A percentile compares a stretch with the other conserved stretches of the same genome.
phyloP scores from a whole-genome alignment of 2,888 invertebrate genomes.

The Folsomia candida region DNA sequence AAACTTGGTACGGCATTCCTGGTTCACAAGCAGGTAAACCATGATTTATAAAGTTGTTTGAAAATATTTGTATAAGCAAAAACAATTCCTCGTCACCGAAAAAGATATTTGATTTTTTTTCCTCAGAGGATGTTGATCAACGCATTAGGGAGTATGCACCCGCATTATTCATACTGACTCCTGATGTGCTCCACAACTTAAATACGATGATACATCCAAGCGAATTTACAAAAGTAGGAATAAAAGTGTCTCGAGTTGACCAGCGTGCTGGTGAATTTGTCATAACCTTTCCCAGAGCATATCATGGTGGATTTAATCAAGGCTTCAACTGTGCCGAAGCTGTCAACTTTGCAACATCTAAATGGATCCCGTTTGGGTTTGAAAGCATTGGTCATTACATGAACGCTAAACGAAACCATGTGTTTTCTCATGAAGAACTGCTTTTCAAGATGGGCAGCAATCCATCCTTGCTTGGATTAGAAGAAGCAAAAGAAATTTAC shows the following conservation, averaged over 20 bases:
- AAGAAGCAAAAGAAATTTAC: background rate
- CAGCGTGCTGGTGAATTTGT: constrained; percentile 99
- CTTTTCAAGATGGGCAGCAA: background rate
- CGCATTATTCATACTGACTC: constrained; percentile 90
- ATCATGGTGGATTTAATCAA: constrained; percentile 99
- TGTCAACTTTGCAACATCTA: constrained; percentile 97
- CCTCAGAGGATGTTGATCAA: constrained; percentile 79
- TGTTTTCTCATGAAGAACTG: background rate
- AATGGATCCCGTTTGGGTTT: constrained; percentile 69
- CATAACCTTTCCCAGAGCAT: constrained; percentile 96
- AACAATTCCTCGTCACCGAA: no score
- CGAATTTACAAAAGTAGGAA: constrained; percentile 71
- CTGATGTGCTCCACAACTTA: constrained; percentile 93
- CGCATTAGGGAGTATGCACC: constrained; percentile 95
- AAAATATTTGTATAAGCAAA: no score
- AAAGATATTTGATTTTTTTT: no score
- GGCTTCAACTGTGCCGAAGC: constrained; percentile 99
- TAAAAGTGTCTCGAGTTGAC: constrained; percentile 73
- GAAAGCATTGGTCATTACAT: background rate
- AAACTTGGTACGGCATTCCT: constrained; percentile 97
- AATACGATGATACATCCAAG: constrained; percentile 99
- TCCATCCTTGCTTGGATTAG: background rate
- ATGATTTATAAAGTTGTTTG: background rate
- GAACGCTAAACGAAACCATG: background rate
- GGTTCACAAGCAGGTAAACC: constrained; percentile 72